A percentile compares a stretch with the other conserved stretches of the same genome.
Conservation (phyloP, 2,113 vertebrate genomes). For the Bagarius yarrelli region DNA sequence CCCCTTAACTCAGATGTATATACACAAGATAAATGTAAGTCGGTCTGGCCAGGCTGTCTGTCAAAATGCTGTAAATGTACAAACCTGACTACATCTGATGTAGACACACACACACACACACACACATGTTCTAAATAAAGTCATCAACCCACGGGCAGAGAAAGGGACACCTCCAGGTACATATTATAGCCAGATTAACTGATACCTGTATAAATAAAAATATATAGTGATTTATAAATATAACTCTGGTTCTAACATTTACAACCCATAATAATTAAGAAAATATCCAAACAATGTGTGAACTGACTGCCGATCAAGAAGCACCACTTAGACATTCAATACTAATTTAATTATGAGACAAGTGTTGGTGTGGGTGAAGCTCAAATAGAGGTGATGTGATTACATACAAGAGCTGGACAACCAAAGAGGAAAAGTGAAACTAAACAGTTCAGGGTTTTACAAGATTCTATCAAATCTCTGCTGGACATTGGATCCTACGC, state of each 20-base stretch:
- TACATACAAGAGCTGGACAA: not conserved
- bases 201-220: not conserved
- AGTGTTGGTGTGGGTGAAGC: not conserved
- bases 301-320: constrained; percentile 81
- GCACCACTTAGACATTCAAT: not conserved
- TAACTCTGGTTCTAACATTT: not conserved
- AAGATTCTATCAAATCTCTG: not conserved
- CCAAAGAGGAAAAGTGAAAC: not conserved
- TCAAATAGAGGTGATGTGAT: not conserved
- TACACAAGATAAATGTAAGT: no score
- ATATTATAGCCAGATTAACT: not conserved
- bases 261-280: constrained; percentile 48
- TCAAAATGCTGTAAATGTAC: no score
- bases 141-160: no score
- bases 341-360: not conserved
- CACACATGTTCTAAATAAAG: not conserved
- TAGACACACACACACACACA: not conserved
- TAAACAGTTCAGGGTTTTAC: not conserved
- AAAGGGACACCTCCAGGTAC: not conserved
- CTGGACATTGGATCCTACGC: not conserved
- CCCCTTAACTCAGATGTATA: no score
- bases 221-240: not conserved
- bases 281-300: constrained; percentile 91
- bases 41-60: no score
- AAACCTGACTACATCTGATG: not conserved